Evolutionary conservation across 2,797 vertebrate species (phyloP), one percentile per base, ranked within the genome.

Genomic region (Synanceia verrucosa): DNA sequence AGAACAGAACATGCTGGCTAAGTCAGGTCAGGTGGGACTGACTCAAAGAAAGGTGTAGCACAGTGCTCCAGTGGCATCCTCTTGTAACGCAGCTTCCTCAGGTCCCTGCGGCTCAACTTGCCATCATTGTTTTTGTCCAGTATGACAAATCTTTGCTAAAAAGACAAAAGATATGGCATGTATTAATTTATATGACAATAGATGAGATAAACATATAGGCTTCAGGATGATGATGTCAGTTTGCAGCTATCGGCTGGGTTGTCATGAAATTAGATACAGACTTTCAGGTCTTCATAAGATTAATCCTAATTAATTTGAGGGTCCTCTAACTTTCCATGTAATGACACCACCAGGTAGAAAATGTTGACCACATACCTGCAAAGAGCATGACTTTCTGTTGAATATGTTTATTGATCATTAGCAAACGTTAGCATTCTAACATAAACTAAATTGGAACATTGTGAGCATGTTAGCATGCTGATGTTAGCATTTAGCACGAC

Each of bases 41-140:
- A 90, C 90, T 83, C 74, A 61, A 89, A 89, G 82, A 94, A 90
- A 1, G 63, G 24, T 24, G 86, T 23, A 41, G 91, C 85, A 21
- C 82, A 85, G 50, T 90, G 67, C 75, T 92, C 89, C 67, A 91
- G 65, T 28, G 86, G 86, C 90, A 94, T 90, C 78, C 76, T 83
- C 71, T 91, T 93, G 56, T 93, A 90, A 57, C 33, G 64, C 64
- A 94, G 70, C 67, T 92, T 94, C 84, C 41, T 88, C 75, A 93
- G 82, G 74, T 94, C 93, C 73, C 87, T 86, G 55, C 78, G 87
- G 64, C 82, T 90, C 76, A 85, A 34, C 65, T 88, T 90, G 57
- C 91, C 88, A 34, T 91, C 93, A 76, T 68, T 81, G 71, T 94
- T 94, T 37, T 70, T 82, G 82, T 94, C 87, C 81, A 93, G 70